A percentile compares a stretch with the other conserved stretches of the same genome.
Evolutionary conservation across 2,797 vertebrate genomes (phyloP).

Genomic region (Ispidina lecontei): DNA sequence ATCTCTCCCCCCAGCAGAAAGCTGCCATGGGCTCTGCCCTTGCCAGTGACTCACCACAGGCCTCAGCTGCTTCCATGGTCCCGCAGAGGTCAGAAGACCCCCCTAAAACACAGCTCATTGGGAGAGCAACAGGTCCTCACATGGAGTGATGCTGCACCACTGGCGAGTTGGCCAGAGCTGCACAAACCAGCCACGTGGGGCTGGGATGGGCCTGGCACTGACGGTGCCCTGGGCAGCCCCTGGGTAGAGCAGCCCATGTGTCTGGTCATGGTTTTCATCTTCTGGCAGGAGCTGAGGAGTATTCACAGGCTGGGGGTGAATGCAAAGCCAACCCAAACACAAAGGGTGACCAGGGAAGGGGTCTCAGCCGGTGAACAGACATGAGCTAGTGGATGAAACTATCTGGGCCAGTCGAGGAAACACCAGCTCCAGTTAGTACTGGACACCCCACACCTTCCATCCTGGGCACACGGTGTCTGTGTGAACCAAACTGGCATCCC

Average conservation of each 20-base stretch:
- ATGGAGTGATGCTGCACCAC: accelerated
- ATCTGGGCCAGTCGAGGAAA: not conserved
- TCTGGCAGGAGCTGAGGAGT: not conserved
- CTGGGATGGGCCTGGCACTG: not conserved
- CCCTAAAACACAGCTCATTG: not conserved
- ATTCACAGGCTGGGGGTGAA: accelerated
- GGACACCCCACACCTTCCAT: not conserved
- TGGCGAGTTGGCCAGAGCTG: accelerated
- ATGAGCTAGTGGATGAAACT: not conserved
- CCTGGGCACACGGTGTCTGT: accelerated
- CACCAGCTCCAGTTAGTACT: not conserved
- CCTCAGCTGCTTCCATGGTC: not conserved
- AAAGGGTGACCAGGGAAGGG: not conserved
- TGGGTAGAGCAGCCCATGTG: accelerated
- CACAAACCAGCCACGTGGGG: accelerated
- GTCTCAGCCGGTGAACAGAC: not conserved
- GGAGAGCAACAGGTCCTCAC: not conserved
- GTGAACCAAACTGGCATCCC: not conserved
- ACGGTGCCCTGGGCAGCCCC: no score
- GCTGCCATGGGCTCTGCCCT: not conserved
- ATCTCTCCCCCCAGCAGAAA: accelerated
- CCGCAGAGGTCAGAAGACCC: not conserved
- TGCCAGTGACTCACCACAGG: not conserved
- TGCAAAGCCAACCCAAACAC: accelerated
- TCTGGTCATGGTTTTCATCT: not conserved